Conservation (phyloP, 1,140 invertebrate genomes). For the Drosophila parvula region DNA sequence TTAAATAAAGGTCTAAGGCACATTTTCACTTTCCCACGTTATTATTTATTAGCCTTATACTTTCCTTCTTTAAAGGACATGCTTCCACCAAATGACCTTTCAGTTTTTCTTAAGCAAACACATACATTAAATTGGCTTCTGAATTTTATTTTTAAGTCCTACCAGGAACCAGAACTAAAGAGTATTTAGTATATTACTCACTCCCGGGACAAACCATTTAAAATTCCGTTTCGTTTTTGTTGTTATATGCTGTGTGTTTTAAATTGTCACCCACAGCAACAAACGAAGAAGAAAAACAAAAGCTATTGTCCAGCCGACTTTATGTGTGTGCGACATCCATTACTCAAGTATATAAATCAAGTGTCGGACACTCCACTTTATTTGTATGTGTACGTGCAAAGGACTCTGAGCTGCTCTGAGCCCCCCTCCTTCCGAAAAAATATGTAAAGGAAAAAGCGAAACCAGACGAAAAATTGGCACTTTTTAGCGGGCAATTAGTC, state of each 20-base stretch:
- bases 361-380: slow-evolving; percentile 55
- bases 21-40: neutral
- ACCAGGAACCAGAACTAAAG: neutral
- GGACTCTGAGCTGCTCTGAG: slow-evolving; percentile 8
- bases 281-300: slow-evolving; percentile 1
- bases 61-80: neutral
- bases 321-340: slow-evolving; percentile 47
- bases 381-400: slow-evolving; percentile 43
- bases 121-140: neutral
- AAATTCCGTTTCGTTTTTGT: slow-evolving; percentile 22
- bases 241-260: slow-evolving; percentile 24
- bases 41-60: neutral
- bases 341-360: slow-evolving; percentile 73
- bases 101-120: neutral
- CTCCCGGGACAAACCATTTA: neutral
- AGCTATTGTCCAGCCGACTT: slow-evolving; percentile 36
- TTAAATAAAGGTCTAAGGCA: neutral
- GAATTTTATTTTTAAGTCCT: neutral
- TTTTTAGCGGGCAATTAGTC: slow-evolving; percentile 63
- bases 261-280: slow-evolving; percentile 42
- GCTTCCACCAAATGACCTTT: neutral
- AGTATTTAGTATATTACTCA: slow-evolving; percentile 3
- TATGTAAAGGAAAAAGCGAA: slow-evolving; percentile 6
- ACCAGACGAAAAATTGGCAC: slow-evolving; percentile 38
- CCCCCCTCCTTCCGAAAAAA: slow-evolving; percentile 2